phyloP scores from a whole-genome alignment of 37 sponge, comb jelly and placozoan genomes.

The Diacarnus erythraeanus region DNA sequence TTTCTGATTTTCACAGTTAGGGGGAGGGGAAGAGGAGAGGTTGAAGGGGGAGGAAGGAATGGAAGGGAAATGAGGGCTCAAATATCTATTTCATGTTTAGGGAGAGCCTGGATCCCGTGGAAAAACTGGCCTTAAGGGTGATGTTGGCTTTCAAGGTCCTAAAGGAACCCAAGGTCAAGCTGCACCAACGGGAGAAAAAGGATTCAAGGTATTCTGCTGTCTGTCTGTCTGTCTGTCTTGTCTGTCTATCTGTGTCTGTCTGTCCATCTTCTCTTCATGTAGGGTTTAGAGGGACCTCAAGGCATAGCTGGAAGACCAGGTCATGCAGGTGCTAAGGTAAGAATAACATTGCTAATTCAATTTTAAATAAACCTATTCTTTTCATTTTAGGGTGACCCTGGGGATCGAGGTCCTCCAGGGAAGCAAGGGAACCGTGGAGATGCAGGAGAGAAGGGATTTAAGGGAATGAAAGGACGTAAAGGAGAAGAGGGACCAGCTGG shows the following conservation, averaged over 20 bases:
- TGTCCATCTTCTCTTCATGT: neutral
- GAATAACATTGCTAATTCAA: neutral
- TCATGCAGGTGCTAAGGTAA: constrained; percentile 1
- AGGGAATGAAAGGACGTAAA: constrained; percentile 5
- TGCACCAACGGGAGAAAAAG: constrained; percentile 43
- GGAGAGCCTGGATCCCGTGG: constrained; percentile 36
- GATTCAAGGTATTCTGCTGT: constrained; percentile 26
- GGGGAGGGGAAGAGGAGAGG: too few relatives aligned
- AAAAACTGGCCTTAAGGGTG: constrained; percentile 20
- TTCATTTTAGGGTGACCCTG: constrained; percentile 6
- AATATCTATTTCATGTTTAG: constrained; percentile 1
- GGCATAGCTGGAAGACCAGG: constrained; percentile 26
- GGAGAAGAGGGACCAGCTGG: constrained; percentile 15
- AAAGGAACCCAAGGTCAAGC: constrained; percentile 35
- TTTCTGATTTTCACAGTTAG: too few relatives aligned
- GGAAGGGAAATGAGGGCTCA: too few relatives aligned
- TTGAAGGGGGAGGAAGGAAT: too few relatives aligned
- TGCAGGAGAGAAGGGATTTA: neutral
- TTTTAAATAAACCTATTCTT: neutral
- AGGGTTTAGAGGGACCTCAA: constrained; percentile 20
- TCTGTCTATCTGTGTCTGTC: neutral
- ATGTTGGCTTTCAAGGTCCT: constrained; percentile 38
- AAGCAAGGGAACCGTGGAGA: constrained; percentile 5
- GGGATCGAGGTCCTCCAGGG: constrained; percentile 28
- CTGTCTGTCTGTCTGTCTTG: neutral